Base-by-base conservation (phyloP, 1,140 invertebrate species). In the Polypedilum vanderplanki region DNA sequence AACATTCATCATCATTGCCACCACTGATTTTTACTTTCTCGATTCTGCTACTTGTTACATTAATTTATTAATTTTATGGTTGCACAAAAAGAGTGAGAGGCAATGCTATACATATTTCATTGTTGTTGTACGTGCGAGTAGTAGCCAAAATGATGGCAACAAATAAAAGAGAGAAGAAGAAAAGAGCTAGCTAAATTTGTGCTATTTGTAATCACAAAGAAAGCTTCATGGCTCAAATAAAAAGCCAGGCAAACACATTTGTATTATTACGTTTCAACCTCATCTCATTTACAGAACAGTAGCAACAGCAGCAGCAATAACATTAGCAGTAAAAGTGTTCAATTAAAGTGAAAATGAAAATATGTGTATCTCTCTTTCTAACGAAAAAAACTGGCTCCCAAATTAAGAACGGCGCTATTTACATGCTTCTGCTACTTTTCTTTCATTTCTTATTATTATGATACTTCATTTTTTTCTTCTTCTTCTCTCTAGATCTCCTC, bases 281-380 rank as follows among this genome's bases (percentile, higher is more conserved):
- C n/a, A 12, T 57, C 46, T 12, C 46, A 57, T 57, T 57, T 57
- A 33, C 46, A 57, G 24, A 57, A 57, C 46, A 57, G 46, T 57
- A 57, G 46, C 46, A 57, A 57, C 12, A n/a, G 41, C n/a, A n/a
- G n/a, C n/a, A n/a, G 24, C 24, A 33, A 33, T 33, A 33, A 33
- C 24, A 33, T 33, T 33, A 33, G 24, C 24, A 57, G n/a, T n/a
- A 57, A 57, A 57, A 57, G 46, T 57, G 46, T 57, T 57, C 46
- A 57, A 57, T 57, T 57, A 57, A 57, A 57, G 46, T 57, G 46
- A 57, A 57, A 57, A 57, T 57, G 46, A 57, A 57, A 57, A 57
- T 57, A 57, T 57, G n/a, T 57, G n/a, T 57, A 57, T 57, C 46
- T 57, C 46, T 57, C 5, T 33, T 33, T 1, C 24, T 33, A 33